Base-by-base conservation (phyloP, 2,797 vertebrate genomes). In the Artibeus jamaicensis region DNA sequence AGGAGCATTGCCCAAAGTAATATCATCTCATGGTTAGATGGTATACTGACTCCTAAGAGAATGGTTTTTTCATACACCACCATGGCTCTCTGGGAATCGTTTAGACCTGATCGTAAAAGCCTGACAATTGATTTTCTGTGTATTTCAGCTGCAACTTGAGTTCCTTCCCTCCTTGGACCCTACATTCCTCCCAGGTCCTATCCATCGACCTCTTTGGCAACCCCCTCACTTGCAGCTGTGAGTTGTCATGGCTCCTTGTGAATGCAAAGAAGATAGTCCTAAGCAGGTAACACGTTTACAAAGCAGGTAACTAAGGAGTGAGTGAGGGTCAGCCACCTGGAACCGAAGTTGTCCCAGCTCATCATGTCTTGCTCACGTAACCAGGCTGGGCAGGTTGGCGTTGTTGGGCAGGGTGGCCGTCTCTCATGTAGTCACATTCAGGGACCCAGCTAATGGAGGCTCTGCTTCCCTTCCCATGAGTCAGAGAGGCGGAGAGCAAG, bases 91-190 rank as follows among this genome's bases (percentile, higher is more conserved):
- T 10, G 29, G 44, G 73, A 76, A 74, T 46, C 62, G 29, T 81
- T 53, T 57, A 34, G 48, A 85, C 32, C 7, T 10, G n/a, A 46
- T n/a, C 68, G 55, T 86, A 83, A 78, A 94, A 57, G 65, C 0
- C n/a, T 83, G 29, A 68, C 32, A 14, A 59, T 53, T 78, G 26
- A 37, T 73, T 39, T 73, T 48, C 67, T 89, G 55, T 94, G 82
- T 96, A 34, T 97, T 98, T 83, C 89, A 99, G 99, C 87, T 99
- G 99, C 96, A 99, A 98, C 89, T 94, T 99, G 98, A 99, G 96
- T 91, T 97, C 97, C 86, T 98, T 99, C 73, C 92, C 88, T 92
- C 94, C 98, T 16, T 99, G 98, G 99, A 98, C 96, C 16, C 89
- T 96, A 67, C 96, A 26, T 87, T 98, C 98, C 24, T 97, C 96